phyloP scores from a whole-genome alignment of 2,797 vertebrate genomes.

The Schizopygopsis malacanthus region DNA sequence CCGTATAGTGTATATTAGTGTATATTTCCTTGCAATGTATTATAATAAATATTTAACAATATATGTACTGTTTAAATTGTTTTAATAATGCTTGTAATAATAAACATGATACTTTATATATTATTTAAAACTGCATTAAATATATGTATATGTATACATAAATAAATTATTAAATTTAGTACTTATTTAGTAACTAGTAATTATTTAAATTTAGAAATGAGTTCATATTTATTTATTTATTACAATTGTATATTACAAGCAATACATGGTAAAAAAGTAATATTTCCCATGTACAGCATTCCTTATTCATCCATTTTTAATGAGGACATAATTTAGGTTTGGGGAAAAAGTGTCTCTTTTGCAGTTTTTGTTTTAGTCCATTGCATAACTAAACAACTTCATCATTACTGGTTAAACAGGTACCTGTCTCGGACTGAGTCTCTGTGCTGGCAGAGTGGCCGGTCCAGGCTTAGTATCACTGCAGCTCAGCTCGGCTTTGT shows the following conservation, averaged over 20 bases:
- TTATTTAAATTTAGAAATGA: not conserved
- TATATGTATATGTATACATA: no score
- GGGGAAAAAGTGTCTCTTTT: not conserved
- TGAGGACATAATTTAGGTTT: not conserved
- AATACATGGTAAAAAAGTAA: not conserved
- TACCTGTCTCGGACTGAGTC: not conserved
- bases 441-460: slow-evolving; percentile 45
- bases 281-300: not conserved
- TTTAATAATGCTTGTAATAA: not conserved
- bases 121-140: no score
- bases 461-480: slow-evolving; percentile 64
- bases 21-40: not conserved
- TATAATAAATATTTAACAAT: not conserved
- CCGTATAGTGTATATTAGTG: not conserved
- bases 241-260: not conserved
- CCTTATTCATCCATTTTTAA: not conserved
- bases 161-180: no score
- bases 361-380: not conserved
- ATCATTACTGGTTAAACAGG: not conserved
- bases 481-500: slow-evolving; percentile 74
- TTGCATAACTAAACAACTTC: not conserved
- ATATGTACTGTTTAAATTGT: not conserved
- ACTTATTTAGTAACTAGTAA: no score
- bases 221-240: not conserved
- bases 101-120: not conserved